Conservation (phyloP, 1,140 invertebrate species). For the Microplitis demolitor region DNA sequence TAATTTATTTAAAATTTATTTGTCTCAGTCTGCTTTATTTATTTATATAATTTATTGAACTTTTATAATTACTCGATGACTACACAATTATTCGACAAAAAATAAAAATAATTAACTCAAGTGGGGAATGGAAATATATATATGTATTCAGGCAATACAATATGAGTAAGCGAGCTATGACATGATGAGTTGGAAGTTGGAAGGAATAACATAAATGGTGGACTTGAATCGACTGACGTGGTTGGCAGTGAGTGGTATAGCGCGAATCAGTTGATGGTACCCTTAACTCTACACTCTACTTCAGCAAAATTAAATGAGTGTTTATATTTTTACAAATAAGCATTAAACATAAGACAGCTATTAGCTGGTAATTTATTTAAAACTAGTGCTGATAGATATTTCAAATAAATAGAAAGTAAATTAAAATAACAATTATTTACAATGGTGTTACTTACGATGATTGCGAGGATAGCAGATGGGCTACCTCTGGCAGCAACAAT, state of each 20-base stretch:
- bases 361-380: too few relatives aligned
- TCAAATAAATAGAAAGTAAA: neutral
- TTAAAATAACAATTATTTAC: neutral
- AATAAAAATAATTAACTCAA: constrained; percentile 4
- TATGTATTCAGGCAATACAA: neutral
- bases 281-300: neutral
- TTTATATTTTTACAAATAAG: too few relatives aligned
- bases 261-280: constrained; percentile 19
- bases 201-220: neutral
- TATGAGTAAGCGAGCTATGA: constrained; percentile 22
- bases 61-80: neutral
- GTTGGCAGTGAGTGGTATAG: constrained; percentile 42
- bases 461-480: constrained; percentile 92
- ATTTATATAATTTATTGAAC: neutral
- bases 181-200: constrained; percentile 46
- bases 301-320: neutral
- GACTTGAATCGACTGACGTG: constrained; percentile 44
- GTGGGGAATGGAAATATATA: neutral
- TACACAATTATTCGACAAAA: neutral
- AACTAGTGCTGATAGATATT: too few relatives aligned
- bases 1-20: too few relatives aligned
- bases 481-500: constrained; percentile 95
- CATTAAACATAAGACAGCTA: too few relatives aligned
- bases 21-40: too few relatives aligned
- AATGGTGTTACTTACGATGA: constrained; percentile 97